Evolutionary conservation across 1,140 invertebrate species (phyloP).

Genomic region (Piezodorus guildinii): DNA sequence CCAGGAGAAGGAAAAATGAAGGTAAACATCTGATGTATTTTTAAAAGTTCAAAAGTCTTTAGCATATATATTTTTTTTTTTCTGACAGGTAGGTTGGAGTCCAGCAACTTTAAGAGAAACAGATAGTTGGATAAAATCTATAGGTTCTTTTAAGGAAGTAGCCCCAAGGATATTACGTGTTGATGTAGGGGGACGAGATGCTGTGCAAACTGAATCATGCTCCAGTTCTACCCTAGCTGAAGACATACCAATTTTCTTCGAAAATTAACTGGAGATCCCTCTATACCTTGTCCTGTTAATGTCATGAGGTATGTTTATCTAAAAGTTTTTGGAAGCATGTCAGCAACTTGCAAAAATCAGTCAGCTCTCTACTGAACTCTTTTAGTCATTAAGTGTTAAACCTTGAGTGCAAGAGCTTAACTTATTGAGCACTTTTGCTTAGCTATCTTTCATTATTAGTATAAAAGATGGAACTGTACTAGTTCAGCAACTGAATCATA

Average conservation of each 20-base stretch:
- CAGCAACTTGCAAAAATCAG: too few relatives aligned
- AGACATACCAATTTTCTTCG: background rate
- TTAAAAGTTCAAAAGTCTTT: background rate
- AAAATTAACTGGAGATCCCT: background rate
- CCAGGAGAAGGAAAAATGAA: slow-evolving; percentile 33
- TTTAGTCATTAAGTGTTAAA: too few relatives aligned
- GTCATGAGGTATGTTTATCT: background rate
- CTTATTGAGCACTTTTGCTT: too few relatives aligned
- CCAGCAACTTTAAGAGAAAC: background rate
- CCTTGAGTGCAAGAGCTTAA: too few relatives aligned
- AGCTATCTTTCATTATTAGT: too few relatives aligned
- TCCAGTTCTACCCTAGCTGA: background rate
- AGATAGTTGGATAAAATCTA: background rate
- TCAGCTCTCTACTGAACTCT: too few relatives aligned
- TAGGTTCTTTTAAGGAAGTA: background rate
- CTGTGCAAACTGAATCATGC: background rate
- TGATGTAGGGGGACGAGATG: background rate
- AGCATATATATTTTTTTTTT: background rate
- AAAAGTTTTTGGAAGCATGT: too few relatives aligned
- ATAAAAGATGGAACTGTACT: too few relatives aligned
- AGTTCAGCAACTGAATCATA: too few relatives aligned
- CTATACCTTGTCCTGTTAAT: background rate
- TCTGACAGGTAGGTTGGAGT: background rate
- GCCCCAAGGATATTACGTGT: background rate
- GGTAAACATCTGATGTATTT: background rate